Percentiles rank a stretch among this genome's conserved stretches.
Conservation (phyloP, 2,797 vertebrate species). For the Syndactyla subalaris region DNA sequence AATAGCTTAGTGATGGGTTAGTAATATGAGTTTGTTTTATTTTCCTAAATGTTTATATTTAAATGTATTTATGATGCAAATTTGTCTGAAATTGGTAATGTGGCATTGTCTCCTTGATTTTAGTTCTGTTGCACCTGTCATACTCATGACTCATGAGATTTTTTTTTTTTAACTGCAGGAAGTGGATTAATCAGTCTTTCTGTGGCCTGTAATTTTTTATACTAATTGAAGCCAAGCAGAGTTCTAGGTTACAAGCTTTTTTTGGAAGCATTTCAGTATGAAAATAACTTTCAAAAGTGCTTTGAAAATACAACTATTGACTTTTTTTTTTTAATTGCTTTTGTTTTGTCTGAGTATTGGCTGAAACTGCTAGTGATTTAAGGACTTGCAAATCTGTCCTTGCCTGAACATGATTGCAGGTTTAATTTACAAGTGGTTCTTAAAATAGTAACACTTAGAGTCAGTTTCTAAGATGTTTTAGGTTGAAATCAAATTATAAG, state of each 20-base stretch:
- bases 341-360: constrained; percentile 42
- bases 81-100: constrained; percentile 20
- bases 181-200: constrained; percentile 38
- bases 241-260: neutral
- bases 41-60: constrained; percentile 25
- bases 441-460: constrained; percentile 56
- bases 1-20: neutral
- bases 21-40: neutral
- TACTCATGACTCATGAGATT: constrained; percentile 18
- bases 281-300: constrained; percentile 39
- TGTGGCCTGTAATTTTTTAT: constrained; percentile 2
- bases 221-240: neutral
- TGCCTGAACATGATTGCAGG: constrained; percentile 26
- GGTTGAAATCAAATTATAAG: constrained; percentile 66
- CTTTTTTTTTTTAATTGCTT: neutral
- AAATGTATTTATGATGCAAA: neutral
- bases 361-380: constrained; percentile 45
- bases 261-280: neutral
- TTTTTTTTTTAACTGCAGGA: constrained; percentile 1
- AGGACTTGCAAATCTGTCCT: constrained; percentile 38
- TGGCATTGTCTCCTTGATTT: neutral
- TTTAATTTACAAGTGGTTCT: constrained; percentile 59
- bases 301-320: constrained; percentile 42
- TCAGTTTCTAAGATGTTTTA: constrained; percentile 52
- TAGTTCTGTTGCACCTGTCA: constrained; percentile 47